Conservation (phyloP, 2,888 invertebrate species). For the Eulithis prunata region DNA sequence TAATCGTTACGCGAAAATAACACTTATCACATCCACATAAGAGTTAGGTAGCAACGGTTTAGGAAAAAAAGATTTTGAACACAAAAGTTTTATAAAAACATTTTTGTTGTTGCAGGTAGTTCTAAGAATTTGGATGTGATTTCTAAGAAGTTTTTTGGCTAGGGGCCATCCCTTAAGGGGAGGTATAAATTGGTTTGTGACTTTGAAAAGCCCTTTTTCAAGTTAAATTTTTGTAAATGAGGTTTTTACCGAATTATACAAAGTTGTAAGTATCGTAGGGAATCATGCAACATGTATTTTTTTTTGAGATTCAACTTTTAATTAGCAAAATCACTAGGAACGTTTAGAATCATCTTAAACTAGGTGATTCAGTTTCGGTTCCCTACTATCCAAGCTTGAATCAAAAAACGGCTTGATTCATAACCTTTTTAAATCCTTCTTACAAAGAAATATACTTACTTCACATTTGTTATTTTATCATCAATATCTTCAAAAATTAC, state of each 20-base stretch:
- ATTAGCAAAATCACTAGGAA: no score
- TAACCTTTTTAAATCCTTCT: no score
- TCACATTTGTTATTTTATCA: no score
- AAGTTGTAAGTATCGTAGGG: no score
- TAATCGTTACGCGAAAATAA: conserved; percentile 7
- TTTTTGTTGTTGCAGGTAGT: conserved; percentile 62
- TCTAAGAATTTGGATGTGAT: conserved; percentile 58
- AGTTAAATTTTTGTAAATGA: conserved; percentile 28
- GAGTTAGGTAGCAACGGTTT: conserved; percentile 4
- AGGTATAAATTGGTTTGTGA: conserved; percentile 45
- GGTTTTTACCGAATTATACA: conserved; percentile 15
- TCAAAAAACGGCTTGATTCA: no score
- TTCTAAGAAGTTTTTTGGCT: conserved; percentile 63
- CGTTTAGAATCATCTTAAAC: no score
- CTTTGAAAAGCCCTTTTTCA: conserved; percentile 37
- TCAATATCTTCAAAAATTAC: no score
- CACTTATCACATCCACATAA: conserved; percentile 3
- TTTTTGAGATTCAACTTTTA: no score
- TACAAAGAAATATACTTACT: no score
- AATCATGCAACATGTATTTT: no score
- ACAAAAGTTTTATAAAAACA: conserved; percentile 44
- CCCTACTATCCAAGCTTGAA: no score
- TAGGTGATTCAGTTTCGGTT: no score
- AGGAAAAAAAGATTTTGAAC: conserved; percentile 32
- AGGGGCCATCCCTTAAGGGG: conserved; percentile 47